Evolutionary conservation across 1,140 invertebrate genomes (phyloP).

Genomic region (Lepidurus apus): DNA sequence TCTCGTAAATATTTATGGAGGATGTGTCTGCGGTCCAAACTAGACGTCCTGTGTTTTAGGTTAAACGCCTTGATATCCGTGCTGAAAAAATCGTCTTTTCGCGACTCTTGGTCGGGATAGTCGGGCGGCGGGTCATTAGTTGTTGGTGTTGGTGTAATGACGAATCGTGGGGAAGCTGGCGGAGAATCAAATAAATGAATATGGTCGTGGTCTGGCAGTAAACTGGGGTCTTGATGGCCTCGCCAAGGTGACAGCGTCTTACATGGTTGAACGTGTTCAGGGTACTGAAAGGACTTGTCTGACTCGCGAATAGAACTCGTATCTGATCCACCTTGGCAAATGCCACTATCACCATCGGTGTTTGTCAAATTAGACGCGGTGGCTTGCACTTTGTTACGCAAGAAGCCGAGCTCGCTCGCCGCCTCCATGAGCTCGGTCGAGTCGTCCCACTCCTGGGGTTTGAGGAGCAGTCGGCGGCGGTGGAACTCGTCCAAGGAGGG

Average conservation of each 20-base stretch:
- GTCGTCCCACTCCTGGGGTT: neutral
- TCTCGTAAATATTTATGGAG: conserved; percentile 22
- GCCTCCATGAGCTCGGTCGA: neutral
- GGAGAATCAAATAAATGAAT: neutral
- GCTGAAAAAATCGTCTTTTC: neutral
- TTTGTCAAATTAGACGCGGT: conserved; percentile 6
- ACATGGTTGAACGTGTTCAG: conserved; percentile 29
- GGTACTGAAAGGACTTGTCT: conserved; percentile 19
- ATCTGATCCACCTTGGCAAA: conserved; percentile 31
- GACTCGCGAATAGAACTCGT: conserved; percentile 28
- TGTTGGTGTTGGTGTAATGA: neutral
- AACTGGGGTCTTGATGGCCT: neutral
- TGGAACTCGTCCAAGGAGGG: conserved; percentile 65
- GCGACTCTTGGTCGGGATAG: neutral
- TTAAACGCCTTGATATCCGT: neutral
- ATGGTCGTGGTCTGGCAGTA: neutral
- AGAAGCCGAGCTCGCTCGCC: conserved; percentile 1
- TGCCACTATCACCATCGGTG: conserved; percentile 29
- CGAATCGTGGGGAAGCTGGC: neutral
- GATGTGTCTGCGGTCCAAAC: neutral
- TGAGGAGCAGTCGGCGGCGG: conserved; percentile 44
- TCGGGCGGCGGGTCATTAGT: neutral
- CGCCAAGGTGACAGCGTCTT: conserved; percentile 31
- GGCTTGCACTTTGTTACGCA: conserved; percentile 19
- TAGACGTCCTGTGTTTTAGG: neutral